These are phyloP conservation scores for Pseudolaguvia tuberculata DNA, from an alignment of 2,113 vertebrate species.

Conservation along the genomic window DNA sequence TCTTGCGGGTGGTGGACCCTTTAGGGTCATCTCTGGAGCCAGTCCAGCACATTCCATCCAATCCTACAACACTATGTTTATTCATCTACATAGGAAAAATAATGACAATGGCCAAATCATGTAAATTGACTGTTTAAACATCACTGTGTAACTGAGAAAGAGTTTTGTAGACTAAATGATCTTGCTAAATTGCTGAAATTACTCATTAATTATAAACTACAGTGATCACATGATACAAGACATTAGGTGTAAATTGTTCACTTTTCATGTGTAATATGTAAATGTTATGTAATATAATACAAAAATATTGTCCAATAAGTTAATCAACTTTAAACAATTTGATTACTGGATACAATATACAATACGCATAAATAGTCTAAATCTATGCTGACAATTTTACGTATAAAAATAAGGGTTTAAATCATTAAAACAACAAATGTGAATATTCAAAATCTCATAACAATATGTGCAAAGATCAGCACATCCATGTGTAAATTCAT, in stretches of 20 bases:
- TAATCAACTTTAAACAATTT: not conserved
- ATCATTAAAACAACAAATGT: not conserved
- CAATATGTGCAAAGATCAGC: no score
- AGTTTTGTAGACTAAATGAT: not conserved
- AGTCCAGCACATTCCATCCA: conserved; percentile 43
- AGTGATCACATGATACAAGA: not conserved
- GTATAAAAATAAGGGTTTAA: no score
- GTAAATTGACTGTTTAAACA: not conserved
- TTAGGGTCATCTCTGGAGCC: conserved; percentile 36
- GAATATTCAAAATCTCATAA: not conserved
- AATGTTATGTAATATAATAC: not conserved
- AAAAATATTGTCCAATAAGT: not conserved
- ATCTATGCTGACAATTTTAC: not conserved
- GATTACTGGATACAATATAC: not conserved
- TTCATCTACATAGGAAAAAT: conserved; percentile 54
- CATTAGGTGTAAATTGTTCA: not conserved
- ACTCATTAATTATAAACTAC: not conserved
- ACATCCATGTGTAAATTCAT: not conserved
- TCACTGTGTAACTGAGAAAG: not conserved
- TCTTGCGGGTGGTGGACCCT: conserved; percentile 62
- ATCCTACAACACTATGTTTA: conserved; percentile 49
- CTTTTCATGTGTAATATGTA: not conserved
- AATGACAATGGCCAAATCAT: not conserved
- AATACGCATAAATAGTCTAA: not conserved
- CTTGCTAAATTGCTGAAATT: not conserved